Base-by-base conservation (phyloP, 2,797 vertebrate genomes). In the Decapterus maruadsi region DNA sequence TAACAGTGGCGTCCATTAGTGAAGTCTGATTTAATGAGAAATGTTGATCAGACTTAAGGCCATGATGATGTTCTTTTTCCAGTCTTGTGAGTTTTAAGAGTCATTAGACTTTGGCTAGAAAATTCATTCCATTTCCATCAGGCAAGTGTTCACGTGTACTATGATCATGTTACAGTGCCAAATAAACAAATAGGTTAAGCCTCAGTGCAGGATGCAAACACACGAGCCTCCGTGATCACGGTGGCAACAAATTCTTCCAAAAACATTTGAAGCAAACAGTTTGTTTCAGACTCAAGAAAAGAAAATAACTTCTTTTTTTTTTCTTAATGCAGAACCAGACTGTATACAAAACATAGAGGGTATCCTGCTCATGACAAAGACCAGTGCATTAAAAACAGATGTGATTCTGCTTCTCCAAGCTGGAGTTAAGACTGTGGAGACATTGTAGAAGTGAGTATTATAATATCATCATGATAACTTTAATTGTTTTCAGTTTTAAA, bases 151-250 rank as follows among this genome's bases (percentile, higher is more conserved):
- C 40, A 0, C 7, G 14, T 38, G 34, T 38, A 29, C 7, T 17
- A 11, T 1, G 7, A 26, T 72, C 57, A 1, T 8, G 26, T 78
- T 64, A 26, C 70, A 66, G 0, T 8, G 11, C 8, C 31, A 58
- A 6, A 68, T 56, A 87, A 83, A 75, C 72, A 74, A 87, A 81
- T 63, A 14, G 0, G 42, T 17, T 19, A 4, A 12, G 50, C 67
- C 19, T n/a, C 1, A 43, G n/a, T 1, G 12, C 8, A 1, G 20
- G 36, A 85, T 87, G 81, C 76, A 91, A 91, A 88, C 4, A n/a
- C 36, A 34, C 36, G 54, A 3, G 68, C 26, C 63, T 53, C 17
- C 5, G 4, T 26, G 4, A 69, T 12, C 56, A 68, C 57, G 31
- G 9, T 9, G 6, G 19, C 3, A 20, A 31, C 2, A 1, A 3